Evolutionary conservation across 1,140 invertebrate genomes (phyloP), one percentile per base, ranked within the genome.

Genomic region (Chironomus tepperi): DNA sequence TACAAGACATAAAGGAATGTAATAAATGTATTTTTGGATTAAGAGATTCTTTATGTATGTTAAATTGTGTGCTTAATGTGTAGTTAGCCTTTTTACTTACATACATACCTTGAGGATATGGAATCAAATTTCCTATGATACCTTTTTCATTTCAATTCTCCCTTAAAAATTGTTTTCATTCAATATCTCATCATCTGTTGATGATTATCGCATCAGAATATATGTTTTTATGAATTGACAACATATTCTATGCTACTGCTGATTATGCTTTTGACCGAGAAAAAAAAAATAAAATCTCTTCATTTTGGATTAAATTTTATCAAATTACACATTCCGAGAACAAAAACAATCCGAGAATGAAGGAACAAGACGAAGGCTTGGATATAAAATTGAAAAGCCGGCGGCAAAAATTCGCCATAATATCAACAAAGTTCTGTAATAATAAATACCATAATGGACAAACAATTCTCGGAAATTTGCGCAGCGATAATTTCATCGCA

Each of bases 231-330:
- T 34, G 24, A 34, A 34, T 34, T 34, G 24, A 34, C 24, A 34
- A 34, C 24, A 34, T 34, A 34, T 34, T 34, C 24, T 34, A 34
- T 34, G 24, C 24, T 34, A 34, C 24, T 57, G 47, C 12, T 57
- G 47, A 12, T 57, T 57, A 43, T 67, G 74, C 43, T 67, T 74
- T 19, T 77, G 75, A 47, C 74, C 75, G 16, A 75, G 42, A 64
- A 74, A n/a, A n/a, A n/a, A n/a, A n/a, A n/a, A n/a, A n/a, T n/a
- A n/a, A n/a, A 73, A 18, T 76, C 76, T 43, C 24, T 74, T 74
- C 73, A 75, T 75, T 74, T 73, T 3, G 67, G 47, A 43, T 64
- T 74, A n/a, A n/a, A 57, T 57, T 57, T 57, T 57, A 57, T 57
- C 47, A 57, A 57, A 57, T 57, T 57, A n/a, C 47, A 57, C 24